Evolutionary conservation across 1,140 invertebrate genomes (phyloP).

Genomic region (Calephelis nemesis): DNA sequence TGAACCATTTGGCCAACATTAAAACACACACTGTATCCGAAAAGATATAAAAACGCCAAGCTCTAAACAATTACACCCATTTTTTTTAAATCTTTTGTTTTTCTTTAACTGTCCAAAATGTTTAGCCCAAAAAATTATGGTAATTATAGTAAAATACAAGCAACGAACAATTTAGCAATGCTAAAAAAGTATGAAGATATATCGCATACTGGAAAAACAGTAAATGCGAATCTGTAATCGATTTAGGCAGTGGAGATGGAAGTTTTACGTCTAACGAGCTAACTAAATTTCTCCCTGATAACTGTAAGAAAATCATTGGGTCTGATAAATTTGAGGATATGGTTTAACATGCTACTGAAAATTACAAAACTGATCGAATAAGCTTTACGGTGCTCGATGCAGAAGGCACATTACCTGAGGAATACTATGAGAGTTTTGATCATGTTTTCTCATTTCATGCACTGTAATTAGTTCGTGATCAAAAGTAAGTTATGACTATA

Average conservation of each 20-base stretch:
- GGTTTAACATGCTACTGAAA: slow-evolving; percentile 83
- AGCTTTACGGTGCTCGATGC: slow-evolving; percentile 85
- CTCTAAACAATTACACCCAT: too few species aligned
- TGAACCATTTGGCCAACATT: too few species aligned
- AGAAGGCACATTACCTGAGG: slow-evolving; percentile 72
- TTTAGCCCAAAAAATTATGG: too few species aligned
- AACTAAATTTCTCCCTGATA: slow-evolving; percentile 80
- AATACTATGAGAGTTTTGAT: slow-evolving; percentile 80
- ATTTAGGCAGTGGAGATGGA: slow-evolving; percentile 91
- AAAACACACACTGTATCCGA: too few species aligned
- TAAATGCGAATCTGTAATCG: slow-evolving; percentile 80
- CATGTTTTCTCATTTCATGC: slow-evolving; percentile 90
- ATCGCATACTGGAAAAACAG: too few species aligned
- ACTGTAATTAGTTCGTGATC: slow-evolving; percentile 89
- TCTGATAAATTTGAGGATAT: slow-evolving; percentile 86
- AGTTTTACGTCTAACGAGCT: slow-evolving; percentile 85
- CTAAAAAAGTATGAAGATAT: too few species aligned
- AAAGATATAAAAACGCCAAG: too few species aligned
- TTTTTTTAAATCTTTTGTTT: too few species aligned
- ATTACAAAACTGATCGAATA: slow-evolving; percentile 72
- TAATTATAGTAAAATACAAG: too few species aligned
- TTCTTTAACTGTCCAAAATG: too few species aligned
- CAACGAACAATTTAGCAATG: too few species aligned
- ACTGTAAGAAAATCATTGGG: slow-evolving; percentile 78
- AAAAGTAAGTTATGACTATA: slow-evolving; percentile 78